Evolutionary conservation across 1,140 invertebrate genomes (phyloP), one percentile per base, ranked within the genome.

Genomic region (Venturia canescens): DNA sequence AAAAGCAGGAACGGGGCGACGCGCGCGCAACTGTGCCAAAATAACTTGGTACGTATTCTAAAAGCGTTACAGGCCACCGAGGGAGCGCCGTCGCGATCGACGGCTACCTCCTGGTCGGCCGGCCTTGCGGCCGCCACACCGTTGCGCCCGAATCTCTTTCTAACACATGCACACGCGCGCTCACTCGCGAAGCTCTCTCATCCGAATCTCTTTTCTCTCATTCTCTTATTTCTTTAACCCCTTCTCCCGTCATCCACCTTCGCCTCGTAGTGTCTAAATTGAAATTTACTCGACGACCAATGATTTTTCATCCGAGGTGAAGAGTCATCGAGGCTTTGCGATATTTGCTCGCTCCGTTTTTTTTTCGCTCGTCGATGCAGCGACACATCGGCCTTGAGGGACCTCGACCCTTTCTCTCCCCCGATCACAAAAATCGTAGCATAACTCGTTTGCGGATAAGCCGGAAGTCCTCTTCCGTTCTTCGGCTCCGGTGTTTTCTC

Each of bases 11-110:
- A 80, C 53, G 78, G 67, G 79, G 80, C 84, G 85, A 82, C 85
- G 82, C 84, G 86, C 69, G 82, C 57, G 79, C 78, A 79, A 72
- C 66, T 31, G 82, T 79, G 89, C 89, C 83, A 91, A 91, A 90
- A 90, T 90, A 90, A 90, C 89, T 85, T 78, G 80, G 87, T 83
- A 81, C 80, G 80, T 83, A 88, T 87, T 89, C 89, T 90, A 90
- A 90, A 90, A 87, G 88, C 83, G 85, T 87, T 85, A 83, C 82
- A 83, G 82, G 84, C 89, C 84, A 87, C 88, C 86, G 82, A 88
- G 87, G 75, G 75, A 63, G 57, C 75, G 29, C 38, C 71, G 71
- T 53, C 75, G 75, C 75, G 75, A 44, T 77, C 75, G 75, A 77
- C 75, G 75, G 75, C 75, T 63, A 21, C 75, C 75, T 77, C 75